Evolutionary conservation across 2,113 vertebrate genomes (phyloP).

Genomic region (Myotis yumanensis): DNA sequence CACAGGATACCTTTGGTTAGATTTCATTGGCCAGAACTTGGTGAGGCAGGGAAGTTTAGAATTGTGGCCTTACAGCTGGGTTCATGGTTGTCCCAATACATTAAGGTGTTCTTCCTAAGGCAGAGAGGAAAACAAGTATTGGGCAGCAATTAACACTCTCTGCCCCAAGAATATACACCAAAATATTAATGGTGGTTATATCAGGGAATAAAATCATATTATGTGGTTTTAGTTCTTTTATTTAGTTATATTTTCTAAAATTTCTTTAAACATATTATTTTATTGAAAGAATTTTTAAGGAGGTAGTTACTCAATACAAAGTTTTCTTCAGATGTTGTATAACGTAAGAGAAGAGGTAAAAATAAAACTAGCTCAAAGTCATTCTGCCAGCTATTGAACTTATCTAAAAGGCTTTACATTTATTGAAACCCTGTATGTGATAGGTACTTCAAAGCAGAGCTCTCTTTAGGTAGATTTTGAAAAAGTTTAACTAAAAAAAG

Average conservation of each 20-base stretch:
- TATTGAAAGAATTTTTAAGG: neutral
- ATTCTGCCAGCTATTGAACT: neutral
- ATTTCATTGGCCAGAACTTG: neutral
- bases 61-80: neutral
- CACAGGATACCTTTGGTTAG: neutral
- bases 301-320: neutral
- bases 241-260: slow-evolving; percentile 36
- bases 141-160: neutral
- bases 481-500: neutral
- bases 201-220: neutral
- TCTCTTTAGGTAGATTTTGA: slow-evolving; percentile 19
- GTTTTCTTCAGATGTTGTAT: neutral
- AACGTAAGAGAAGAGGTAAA: slow-evolving; percentile 14
- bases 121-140: neutral
- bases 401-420: neutral
- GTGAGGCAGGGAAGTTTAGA: neutral
- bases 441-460: neutral
- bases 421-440: neutral
- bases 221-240: neutral
- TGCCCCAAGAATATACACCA: neutral
- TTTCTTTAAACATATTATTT: neutral
- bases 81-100: neutral
- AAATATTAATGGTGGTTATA: neutral
- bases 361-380: slow-evolving; percentile 5
- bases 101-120: neutral